Base-by-base conservation (phyloP, 2,797 vertebrate species). In the Micropoecilia bifurca region DNA sequence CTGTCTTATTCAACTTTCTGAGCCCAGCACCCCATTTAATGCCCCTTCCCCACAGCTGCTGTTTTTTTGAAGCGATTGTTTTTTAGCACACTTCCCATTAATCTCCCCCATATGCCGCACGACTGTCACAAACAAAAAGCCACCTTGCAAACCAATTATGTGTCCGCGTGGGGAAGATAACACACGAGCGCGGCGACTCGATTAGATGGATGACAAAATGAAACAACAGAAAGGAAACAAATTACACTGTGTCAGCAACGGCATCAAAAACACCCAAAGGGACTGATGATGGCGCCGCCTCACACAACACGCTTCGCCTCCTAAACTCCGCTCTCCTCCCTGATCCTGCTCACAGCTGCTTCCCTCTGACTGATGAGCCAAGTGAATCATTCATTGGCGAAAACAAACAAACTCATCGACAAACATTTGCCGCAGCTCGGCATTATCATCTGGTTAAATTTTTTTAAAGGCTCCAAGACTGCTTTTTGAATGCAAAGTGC, bases 131-230 rank as follows among this genome's bases (percentile, higher is more conserved):
- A 78, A 87, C 78, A 83, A 84, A 87, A 89, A 90, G 85, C 72
- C 81, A 80, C 82, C 82, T 78, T 74, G 45, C 83, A 85, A 87
- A 89, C 83, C 90, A 91, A 94, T 94, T 92, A 93, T 89, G 89
- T 76, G 79, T 87, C 76, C 48, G 81, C 16, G 9, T 71, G 13
- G 75, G 77, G 84, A 85, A 78, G 85, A 85, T 90, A 89, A 88
- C 83, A 80, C 84, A 75, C 39, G 33, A 82, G 73, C 55, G 72
- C 78, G 12, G 80, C 77, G 46, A 80, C 85, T 87, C 86, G 78
- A 87, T 91, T 88, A 92, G 85, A 92, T 89, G 90, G 86, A 87
- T 87, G 89, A 89, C 90, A 93, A 90, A 93, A 92, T 86, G 86
- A 91, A 92, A 91, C 83, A 84, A 91, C 89, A 85, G 81, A 89